These are phyloP conservation scores for Tryphoninae sp. DNA, from an alignment of 2,888 invertebrate species.

Conservation along the genomic window DNA sequence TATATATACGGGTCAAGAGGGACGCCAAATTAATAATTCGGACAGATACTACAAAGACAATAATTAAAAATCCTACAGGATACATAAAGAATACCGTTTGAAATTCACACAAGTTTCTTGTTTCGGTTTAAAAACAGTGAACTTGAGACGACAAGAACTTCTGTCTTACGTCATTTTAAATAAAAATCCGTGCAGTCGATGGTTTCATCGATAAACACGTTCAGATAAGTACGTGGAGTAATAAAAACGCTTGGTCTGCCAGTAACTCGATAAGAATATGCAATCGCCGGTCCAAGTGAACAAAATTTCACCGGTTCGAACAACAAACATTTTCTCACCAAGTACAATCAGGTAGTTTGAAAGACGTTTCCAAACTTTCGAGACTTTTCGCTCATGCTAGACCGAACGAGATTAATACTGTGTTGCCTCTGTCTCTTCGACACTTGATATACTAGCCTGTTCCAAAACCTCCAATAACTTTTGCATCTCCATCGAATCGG, in stretches of 20 bases:
- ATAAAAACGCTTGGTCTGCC: conserved; percentile 46
- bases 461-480: conserved; percentile 78
- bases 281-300: not conserved
- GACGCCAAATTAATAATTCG: conserved; percentile 49
- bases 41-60: conserved; percentile 44
- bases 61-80: conserved; percentile 53
- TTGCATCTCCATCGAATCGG: conserved; percentile 78
- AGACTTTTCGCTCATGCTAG: conserved; percentile 12
- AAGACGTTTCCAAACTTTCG: conserved; percentile 12
- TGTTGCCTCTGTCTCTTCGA: conserved; percentile 75
- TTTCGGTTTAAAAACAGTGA: conserved; percentile 10
- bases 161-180: conserved; percentile 31
- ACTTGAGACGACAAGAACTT: conserved; percentile 13
- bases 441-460: conserved; percentile 77
- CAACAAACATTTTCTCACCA: conserved; percentile 1
- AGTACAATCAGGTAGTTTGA: conserved; percentile 17
- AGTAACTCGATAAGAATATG: conserved; percentile 36
- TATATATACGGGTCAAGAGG: conserved; percentile 38
- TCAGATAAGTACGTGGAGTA: conserved; percentile 56
- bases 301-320: not conserved
- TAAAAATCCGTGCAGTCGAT: conserved; percentile 49
- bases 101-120: conserved; percentile 35
- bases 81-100: conserved; percentile 39
- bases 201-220: conserved; percentile 33
- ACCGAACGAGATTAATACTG: conserved; percentile 74